Conservation (phyloP, 2,888 invertebrate species). For the Lasius platythorax region DNA sequence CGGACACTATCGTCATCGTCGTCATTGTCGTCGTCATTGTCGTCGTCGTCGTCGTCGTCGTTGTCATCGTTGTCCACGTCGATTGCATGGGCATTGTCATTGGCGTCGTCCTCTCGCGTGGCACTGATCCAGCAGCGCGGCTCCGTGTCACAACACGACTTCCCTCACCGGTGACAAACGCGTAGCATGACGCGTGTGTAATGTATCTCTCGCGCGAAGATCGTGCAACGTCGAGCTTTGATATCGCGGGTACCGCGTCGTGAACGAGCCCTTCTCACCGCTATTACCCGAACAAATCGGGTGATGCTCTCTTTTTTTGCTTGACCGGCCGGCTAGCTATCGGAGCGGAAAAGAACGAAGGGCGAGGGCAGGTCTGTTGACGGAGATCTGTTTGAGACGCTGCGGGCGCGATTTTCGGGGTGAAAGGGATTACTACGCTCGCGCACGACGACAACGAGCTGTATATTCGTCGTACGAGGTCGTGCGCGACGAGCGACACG, state of each 20-base stretch:
- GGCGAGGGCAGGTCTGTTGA: neutral
- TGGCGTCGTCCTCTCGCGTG: neutral
- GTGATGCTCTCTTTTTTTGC: neutral
- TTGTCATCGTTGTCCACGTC: slow-evolving; percentile 21
- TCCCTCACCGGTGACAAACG: slow-evolving; percentile 1
- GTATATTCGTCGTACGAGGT: slow-evolving; percentile 6
- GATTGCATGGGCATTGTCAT: slow-evolving; percentile 28
- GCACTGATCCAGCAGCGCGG: slow-evolving; percentile 22
- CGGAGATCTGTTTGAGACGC: neutral
- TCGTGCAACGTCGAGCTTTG: neutral
- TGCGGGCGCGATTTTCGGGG: neutral
- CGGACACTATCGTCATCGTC: slow-evolving; percentile 41
- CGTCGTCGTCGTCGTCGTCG: slow-evolving; percentile 29
- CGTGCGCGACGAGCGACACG: slow-evolving; percentile 47
- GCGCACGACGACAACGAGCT: slow-evolving; percentile 1
- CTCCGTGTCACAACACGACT: slow-evolving; percentile 34
- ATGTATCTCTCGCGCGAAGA: slow-evolving; percentile 3
- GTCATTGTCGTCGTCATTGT: slow-evolving; percentile 8
- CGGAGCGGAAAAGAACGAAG: slow-evolving; percentile 26
- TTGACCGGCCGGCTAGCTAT: slow-evolving; percentile 16
- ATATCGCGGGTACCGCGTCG: slow-evolving; percentile 7
- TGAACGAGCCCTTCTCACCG: slow-evolving; percentile 27
- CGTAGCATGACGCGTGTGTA: slow-evolving; percentile 5
- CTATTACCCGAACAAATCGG: slow-evolving; percentile 27
- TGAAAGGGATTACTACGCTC: neutral